Base-by-base conservation (phyloP, 1,140 invertebrate genomes). In the Gryllus bimaculatus region DNA sequence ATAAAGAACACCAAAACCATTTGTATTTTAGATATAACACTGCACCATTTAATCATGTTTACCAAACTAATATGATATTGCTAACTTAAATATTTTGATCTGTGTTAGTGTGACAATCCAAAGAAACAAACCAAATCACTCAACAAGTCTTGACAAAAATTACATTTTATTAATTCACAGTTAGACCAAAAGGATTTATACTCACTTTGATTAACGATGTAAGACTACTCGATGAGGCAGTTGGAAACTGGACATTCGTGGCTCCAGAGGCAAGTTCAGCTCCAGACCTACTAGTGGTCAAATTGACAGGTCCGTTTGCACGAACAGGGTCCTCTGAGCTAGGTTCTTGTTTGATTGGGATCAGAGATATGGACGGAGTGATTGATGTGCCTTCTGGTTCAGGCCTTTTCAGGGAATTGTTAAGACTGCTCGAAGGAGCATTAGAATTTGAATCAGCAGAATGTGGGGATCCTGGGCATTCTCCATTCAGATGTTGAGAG, bases 301-400 rank as follows among this genome's bases (percentile, higher is more conserved):
- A 78, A 81, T 84, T 86, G 8, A 83, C 81, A 10, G 84, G 83
- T 39, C 85, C 85, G 80, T 85, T 85, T 26, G 66, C 21, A 26
- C 81, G 75, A 49, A 85, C 83, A 49, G 86, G 84, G 10, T 84
- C 84, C 39, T 82, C 81, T 48, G 20, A 39, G 7, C 75, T 47
- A 80, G 89, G 89, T 82, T 91, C 93, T 87, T 94, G 93, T 85
- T 95, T 94, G 80, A 94, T 94, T 76, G 93, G 93, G 86, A 95
- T 95, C n/a, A 94, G 85, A 21, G 93, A 94, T 81, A 94, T 94
- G 20, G 93, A 94, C 10, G 93, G 93, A 81, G 93, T 94, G 82
- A 94, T 93, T 84, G 84, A 85, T 84, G 93, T 94, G 82, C 94
- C 93, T 83, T 85, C 76, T 79, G 82, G 66, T 82, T 83, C 78